phyloP scores from a whole-genome alignment of 1,140 invertebrate genomes.

The Rhysida immarginata region DNA sequence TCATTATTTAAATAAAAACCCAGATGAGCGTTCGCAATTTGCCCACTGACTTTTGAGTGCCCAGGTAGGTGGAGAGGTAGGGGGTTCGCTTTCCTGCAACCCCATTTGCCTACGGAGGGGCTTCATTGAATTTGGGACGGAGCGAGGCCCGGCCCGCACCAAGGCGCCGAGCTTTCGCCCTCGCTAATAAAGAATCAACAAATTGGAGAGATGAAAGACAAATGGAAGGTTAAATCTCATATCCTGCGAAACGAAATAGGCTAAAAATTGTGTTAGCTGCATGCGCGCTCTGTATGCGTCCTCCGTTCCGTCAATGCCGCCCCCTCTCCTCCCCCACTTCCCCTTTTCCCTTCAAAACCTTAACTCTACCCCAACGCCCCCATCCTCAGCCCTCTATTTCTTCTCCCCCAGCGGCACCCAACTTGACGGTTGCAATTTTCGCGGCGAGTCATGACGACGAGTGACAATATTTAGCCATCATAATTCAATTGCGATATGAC shows the following conservation, averaged over 20 bases:
- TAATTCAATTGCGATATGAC: no score
- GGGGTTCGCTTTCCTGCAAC: neutral
- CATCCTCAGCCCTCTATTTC: no score
- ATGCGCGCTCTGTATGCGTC: neutral
- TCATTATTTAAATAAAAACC: neutral
- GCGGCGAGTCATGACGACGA: no score
- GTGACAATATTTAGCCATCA: no score
- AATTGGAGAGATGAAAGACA: neutral
- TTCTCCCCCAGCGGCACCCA: no score
- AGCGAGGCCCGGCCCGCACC: no score
- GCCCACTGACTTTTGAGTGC: neutral
- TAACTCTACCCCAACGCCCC: no score
- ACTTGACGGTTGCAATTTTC: no score
- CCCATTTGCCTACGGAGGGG: neutral
- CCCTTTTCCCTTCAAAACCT: no score
- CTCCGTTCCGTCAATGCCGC: no score
- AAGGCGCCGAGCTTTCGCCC: neutral
- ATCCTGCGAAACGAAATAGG: conserved; percentile 1
- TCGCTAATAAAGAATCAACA: neutral
- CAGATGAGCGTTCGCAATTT: neutral
- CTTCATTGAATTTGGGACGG: no score
- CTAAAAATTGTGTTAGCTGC: conserved; percentile 1
- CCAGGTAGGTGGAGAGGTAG: neutral
- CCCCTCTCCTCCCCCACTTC: no score
- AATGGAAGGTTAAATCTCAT: conserved; percentile 5